Evolutionary conservation across 2,888 invertebrate species (phyloP).

Genomic region (Drosophila parthenogenetica): DNA sequence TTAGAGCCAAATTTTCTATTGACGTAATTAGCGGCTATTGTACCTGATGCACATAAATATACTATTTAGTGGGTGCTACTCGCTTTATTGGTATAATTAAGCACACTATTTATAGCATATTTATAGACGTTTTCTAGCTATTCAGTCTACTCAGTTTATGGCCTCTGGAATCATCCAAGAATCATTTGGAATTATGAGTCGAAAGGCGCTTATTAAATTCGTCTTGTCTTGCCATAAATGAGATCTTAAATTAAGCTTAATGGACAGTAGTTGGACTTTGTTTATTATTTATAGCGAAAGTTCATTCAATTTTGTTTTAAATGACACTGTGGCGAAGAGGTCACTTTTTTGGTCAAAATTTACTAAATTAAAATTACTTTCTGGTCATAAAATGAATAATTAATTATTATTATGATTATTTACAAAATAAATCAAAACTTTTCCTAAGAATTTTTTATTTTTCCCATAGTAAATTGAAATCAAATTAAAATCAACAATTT

Average conservation of each 20-base stretch:
- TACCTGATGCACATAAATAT: slow-evolving; percentile 27
- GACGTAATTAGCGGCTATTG: slow-evolving; percentile 59
- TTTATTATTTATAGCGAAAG: no score
- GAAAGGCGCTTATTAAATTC: not conserved
- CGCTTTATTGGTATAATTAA: slow-evolving; percentile 29
- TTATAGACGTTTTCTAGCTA: slow-evolving; percentile 52
- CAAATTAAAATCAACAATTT: not conserved
- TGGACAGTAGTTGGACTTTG: no score
- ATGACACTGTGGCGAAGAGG: no score
- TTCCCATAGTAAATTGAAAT: not conserved
- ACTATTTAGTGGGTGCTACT: not conserved
- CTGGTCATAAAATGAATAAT: no score
- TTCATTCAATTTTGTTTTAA: no score
- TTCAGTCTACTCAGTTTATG: slow-evolving; percentile 37
- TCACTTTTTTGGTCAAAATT: no score
- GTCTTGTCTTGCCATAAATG: not conserved
- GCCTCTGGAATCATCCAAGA: slow-evolving; percentile 29
- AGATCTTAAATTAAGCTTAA: no score
- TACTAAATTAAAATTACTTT: no score
- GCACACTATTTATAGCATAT: slow-evolving; percentile 40
- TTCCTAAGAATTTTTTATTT: no score
- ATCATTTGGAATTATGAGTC: slow-evolving; percentile 56
- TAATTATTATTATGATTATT: no score
- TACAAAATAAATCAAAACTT: no score
- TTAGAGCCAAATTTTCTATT: slow-evolving; percentile 32